Base-by-base conservation (phyloP, 2,888 invertebrate species). In the Brachypterus glaber region DNA sequence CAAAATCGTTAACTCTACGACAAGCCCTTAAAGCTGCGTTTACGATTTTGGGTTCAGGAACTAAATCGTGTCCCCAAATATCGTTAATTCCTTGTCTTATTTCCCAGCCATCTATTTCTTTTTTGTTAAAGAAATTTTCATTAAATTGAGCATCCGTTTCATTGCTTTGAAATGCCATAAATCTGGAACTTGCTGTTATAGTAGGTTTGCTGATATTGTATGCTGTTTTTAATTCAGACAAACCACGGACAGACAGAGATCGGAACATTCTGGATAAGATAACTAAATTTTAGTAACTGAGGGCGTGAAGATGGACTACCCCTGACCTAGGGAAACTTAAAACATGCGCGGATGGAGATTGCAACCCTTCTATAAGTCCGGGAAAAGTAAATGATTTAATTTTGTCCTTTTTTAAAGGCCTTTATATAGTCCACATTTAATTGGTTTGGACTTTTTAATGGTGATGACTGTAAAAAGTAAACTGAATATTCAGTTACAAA, bases 61-160 rank as follows among this genome's bases (percentile, higher is more conserved):
- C 79, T 58, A 88, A 69, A 72, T 97, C 96, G 79, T 87, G 82
- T 50, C 86, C 89, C 55, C 78, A 76, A 47, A 92, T 68, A 61
- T 90, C 89, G 56, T 85, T 89, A 82, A 92, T 85, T 3, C 80
- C 91, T 63, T 90, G 87, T 42, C 95, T 82, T 53, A 91, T 72
- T 69, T 93, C 91, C 96, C 95, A 96, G 35, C 85, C 84, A 66
- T 93, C 93, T 61, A 95, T 88, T 56, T 91, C 87, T 43, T 75
- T 70, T 43, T 87, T 79, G 63, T 79, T 85, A 72, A 95, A 91
- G 67, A 77, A 93, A 27, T 77, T 73, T 60, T 82, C 84, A 63
- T 92, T 90, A 66, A 91, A 90, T 58, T 87, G 83, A 58, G 85
- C 89, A 47, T 88, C 88, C 25, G 82, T 76, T 66, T 90, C 88